A percentile compares a stretch with the other conserved stretches of the same genome.
phyloP scores from a whole-genome alignment of 2,888 invertebrate species.

The Lycophotia porphyrea region DNA sequence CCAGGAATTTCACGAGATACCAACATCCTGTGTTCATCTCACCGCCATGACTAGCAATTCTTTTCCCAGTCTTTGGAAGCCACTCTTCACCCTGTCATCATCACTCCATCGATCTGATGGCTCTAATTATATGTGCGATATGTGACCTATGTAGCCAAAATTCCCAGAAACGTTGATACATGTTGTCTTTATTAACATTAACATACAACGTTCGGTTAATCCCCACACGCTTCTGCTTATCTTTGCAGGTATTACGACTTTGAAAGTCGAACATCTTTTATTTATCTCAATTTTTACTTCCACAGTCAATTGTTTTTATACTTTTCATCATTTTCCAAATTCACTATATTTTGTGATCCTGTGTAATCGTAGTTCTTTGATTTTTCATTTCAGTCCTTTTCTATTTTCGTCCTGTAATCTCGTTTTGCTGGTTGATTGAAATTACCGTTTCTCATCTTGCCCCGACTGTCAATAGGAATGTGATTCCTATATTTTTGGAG shows the following conservation, averaged over 20 bases:
- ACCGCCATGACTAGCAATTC: not conserved
- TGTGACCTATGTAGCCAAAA: not conserved
- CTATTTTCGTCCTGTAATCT: conserved; percentile 9
- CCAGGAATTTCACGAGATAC: not conserved
- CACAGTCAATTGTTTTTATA: too few species aligned
- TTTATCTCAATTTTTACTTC: not conserved
- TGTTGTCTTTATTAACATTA: too few species aligned
- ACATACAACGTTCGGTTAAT: not conserved
- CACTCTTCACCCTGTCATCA: not conserved
- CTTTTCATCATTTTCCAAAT: not conserved
- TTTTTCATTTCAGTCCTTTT: conserved; percentile 12
- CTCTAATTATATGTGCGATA: not conserved
- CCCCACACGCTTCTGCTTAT: not conserved
- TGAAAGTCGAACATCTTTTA: not conserved
- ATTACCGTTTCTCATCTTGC: conserved; percentile 7
- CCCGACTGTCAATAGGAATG: conserved; percentile 1
- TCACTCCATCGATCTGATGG: not conserved
- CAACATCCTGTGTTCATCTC: not conserved
- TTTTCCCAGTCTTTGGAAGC: not conserved
- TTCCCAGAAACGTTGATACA: not conserved
- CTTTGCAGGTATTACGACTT: conserved; percentile 7
- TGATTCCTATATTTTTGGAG: not conserved
- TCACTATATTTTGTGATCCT: not conserved
- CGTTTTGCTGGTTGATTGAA: conserved; percentile 12
- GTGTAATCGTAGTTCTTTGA: not conserved